Base-by-base conservation (phyloP, 1,140 invertebrate species). In the Cotesia chilonis region DNA sequence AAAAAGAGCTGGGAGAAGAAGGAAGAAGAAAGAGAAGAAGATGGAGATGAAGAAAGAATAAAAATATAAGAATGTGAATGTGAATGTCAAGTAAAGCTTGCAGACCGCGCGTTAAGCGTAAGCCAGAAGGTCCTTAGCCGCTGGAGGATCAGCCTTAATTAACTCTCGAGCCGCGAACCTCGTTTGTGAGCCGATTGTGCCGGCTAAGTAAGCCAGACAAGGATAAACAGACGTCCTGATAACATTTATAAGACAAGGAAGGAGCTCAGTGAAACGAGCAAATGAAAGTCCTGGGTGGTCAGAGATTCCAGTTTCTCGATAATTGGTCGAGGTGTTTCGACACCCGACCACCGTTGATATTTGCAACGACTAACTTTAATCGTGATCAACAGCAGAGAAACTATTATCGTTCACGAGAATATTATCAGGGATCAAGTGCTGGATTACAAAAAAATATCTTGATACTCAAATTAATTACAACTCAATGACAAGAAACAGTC, bases 321-420 rank as follows among this genome's bases (percentile, higher is more conserved):
- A 87, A 87, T 86, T 87, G 85, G 84, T 86, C 84, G 84, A 87
- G 84, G 84, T 87, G 85, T 87, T 87, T 86, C 85, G 82, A 87
- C 85, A 87, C 85, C 84, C 85, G 82, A 83, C 83, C 84, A 84
- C 82, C 79, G 78, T 74, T 70, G 78, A 68, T 59, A 57, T 35
- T 52, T 17, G 5, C 17, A 28, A 52, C 66, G 66, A 28, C 47
- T 17, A 63, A 52, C 41, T 64, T 63, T 38, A 64, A 63, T 70
- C 57, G 20, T 52, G 35, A n/a, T 60, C 57, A 60, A 57, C 28
- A 66, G 4, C 28, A 47, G 59, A 70, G 57, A 70, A 70, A 66
- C 41, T 66, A 66, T 66, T 51, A 66, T 66, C 64, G 64, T 66
- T 47, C 47, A 20, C 17, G 64, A 66, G 64, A 63, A 10, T 36